Evolutionary conservation across 23 tunicate species (phyloP), one percentile per base, ranked within the genome.

Genomic region (Diplosoma virens): DNA sequence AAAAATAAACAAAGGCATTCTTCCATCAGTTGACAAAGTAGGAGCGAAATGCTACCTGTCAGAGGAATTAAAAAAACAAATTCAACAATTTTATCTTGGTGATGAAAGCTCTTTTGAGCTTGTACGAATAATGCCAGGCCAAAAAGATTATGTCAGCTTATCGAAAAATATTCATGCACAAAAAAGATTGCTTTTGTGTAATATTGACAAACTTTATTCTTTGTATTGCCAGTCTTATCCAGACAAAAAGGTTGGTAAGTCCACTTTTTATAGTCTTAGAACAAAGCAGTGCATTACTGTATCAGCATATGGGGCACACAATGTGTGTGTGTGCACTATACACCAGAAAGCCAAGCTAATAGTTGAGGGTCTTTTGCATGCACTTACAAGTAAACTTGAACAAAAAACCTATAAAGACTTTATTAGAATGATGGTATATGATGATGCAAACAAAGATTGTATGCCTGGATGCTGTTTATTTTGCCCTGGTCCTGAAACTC

Each of bases 61-160:
- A 3, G 74, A 67, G 17, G 52, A 35, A 67, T 16, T 30, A 7
- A 63, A 34, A 67, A 16, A 67, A 35, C 18, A 27, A 9, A 67
- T 18, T 34, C 35, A 52, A 34, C n/a, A n/a, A 2, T 36, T 67
- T 34, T 34, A 33, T 21, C 52, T 67, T 67, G 50, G 35, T 35
- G 52, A 67, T 11, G 25, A 67, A 7, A 24, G 23, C 26, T 7
- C 22, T 23, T 67, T 67, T 67, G 4, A n/a, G n/a, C n/a, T n/a
- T n/a, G 7, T 25, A 16, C 20, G 74, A 67, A 33, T 33, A 22
- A 67, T 67, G 74, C 74, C 74, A 67, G 74, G 74, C 11, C 52
- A 33, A 67, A 67, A 67, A 67, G 52, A 34, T 34, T 16, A 33
- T 16, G 74, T 67, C 20, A 67, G 74, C 35, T 3, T 33, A 3